These are phyloP conservation scores for Hydropsyche tenuis DNA, from an alignment of 1,140 invertebrate species.

Conservation along the genomic window DNA sequence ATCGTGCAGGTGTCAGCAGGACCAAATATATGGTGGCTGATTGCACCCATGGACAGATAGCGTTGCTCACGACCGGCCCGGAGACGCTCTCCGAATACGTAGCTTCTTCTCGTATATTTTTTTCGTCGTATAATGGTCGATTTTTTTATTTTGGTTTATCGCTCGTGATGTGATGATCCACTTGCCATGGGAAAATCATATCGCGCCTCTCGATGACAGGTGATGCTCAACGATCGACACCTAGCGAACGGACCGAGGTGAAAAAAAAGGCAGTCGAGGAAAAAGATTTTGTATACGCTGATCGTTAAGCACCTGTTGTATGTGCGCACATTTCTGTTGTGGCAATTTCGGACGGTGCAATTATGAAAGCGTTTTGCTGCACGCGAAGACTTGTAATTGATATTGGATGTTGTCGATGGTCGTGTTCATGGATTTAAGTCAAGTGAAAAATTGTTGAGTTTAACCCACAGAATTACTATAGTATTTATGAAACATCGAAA, in stretches of 20 bases:
- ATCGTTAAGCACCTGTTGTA: slow-evolving; percentile 3
- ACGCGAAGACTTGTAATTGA: slow-evolving; percentile 8
- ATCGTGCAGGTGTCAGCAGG: slow-evolving; percentile 45
- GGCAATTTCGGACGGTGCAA: slow-evolving; percentile 4
- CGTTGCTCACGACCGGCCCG: slow-evolving; percentile 30
- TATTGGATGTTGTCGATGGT: background rate
- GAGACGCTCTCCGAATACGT: background rate
- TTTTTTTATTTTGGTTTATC: slow-evolving; percentile 23
- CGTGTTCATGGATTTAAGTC: too few relatives aligned
- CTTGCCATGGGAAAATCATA: slow-evolving; percentile 36
- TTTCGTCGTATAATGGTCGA: background rate
- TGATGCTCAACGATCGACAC: slow-evolving; percentile 30
- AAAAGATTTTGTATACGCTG: background rate
- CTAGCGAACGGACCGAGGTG: slow-evolving; percentile 1
- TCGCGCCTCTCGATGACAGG: slow-evolving; percentile 26
- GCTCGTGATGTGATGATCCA: slow-evolving; percentile 45
- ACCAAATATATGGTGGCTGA: slow-evolving; percentile 40
- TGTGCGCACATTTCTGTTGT: background rate
- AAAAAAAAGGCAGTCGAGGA: background rate
- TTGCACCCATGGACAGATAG: slow-evolving; percentile 41
- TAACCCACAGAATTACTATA: too few relatives aligned
- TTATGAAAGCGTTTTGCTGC: background rate
- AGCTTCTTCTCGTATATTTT: background rate
- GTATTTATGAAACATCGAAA: too few relatives aligned
- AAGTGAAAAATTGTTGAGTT: too few relatives aligned